Base-by-base conservation (phyloP, 2,888 invertebrate genomes). In the Spilarctia lutea region DNA sequence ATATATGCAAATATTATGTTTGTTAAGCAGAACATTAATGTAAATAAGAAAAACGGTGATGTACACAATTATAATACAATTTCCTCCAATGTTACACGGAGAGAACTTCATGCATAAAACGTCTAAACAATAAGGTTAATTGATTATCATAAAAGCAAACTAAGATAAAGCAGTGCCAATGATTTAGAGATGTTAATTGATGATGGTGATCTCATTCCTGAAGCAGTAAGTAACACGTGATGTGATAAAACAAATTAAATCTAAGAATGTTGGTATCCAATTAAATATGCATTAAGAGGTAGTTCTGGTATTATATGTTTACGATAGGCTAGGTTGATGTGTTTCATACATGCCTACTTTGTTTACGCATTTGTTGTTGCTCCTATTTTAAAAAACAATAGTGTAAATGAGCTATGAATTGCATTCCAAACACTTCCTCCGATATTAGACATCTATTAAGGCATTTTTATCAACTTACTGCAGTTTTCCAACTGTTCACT, bases 171-270 rank as follows among this genome's bases (percentile, higher is more conserved):
- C 82, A 76, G 39, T 74, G 77, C 65, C 63, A 72, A 39, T 60
- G 56, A 27, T 42, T 39, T 6, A 27, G 18, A 33, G 67, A 52
- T n/a, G 30, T 35, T 27, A 39, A 60, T 33, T 52, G 24, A 56
- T 33, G 35, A 39, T 48, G 73, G 71, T 82, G 82, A 82, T 75
- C 72, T 81, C 77, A 82, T 75, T 63, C 65, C 48, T 24, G 52
- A 65, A 60, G 45, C 27, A 68, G n/a, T 20, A 66, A 45, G 20
- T n/a, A 65, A 52, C 68, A 72, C 27, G n/a, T 45, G 20, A 65
- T 65, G 42, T 63, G 60, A 39, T 71, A 4, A 42, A 63, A 56
- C 11, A 56, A n/a, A 56, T 33, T 30, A 65, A 65, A 24, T 65
- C 65, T 33, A 65, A n/a, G 68, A 52, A 48, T 33, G 45, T 68